A percentile compares a stretch with the other conserved stretches of the same genome.
phyloP scores from a whole-genome alignment of 2,888 invertebrate species.

The Drosophila dives region DNA sequence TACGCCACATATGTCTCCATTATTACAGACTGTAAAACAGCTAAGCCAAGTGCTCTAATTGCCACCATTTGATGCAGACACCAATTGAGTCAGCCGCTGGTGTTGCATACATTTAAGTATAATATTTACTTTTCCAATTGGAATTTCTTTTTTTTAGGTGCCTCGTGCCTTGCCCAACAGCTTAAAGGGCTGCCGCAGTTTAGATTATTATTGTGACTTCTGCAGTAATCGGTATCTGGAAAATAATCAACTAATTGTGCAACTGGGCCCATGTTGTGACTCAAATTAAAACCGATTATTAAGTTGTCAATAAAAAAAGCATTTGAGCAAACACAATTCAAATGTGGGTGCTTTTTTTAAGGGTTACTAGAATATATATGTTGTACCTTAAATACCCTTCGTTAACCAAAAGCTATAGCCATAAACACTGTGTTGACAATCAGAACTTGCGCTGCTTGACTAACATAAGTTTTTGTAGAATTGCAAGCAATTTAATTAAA shows the following conservation, averaged over 20 bases:
- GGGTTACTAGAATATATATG: not conserved
- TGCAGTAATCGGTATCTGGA: conserved; percentile 65
- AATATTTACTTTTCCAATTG: not conserved
- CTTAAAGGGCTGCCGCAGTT: conserved; percentile 56
- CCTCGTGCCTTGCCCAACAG: conserved; percentile 64
- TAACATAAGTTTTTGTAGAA: not conserved
- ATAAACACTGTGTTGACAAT: not conserved
- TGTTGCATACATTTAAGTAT: not conserved
- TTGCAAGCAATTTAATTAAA: not conserved
- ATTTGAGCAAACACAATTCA: not conserved
- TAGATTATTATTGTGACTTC: conserved; percentile 60
- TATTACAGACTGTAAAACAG: conserved; percentile 20
- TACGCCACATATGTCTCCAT: not conserved
- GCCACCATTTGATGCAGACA: conserved; percentile 45
- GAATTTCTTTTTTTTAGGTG: conserved; percentile 38
- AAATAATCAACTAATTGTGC: conserved; percentile 24
- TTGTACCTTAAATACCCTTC: not conserved
- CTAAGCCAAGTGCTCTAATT: conserved; percentile 50
- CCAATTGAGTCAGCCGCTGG: conserved; percentile 53
- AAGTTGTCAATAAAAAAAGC: not conserved
- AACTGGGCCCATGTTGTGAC: not conserved
- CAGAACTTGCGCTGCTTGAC: no score
- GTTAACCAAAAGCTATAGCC: not conserved
- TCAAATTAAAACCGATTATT: not conserved
- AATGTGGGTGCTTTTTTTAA: not conserved